phyloP scores from a whole-genome alignment of 2,888 invertebrate genomes.

The Drosophila putrida region DNA sequence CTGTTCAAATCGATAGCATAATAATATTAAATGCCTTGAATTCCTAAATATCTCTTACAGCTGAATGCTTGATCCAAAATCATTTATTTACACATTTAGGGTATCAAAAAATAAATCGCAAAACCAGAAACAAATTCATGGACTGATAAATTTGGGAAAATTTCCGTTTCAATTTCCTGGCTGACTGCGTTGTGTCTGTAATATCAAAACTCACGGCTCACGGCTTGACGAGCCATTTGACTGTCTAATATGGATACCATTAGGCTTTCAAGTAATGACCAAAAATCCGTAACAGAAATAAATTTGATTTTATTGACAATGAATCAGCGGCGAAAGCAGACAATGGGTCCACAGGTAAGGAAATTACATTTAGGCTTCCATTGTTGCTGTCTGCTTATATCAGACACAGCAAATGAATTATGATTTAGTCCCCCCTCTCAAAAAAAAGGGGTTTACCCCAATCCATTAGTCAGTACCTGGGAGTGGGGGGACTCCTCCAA shows the following conservation, averaged over 20 bases:
- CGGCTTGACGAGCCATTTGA: constrained; percentile 22
- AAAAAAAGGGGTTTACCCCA: constrained; percentile 23
- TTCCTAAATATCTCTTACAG: constrained; percentile 3
- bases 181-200: constrained; percentile 43
- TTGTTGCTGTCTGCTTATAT: constrained; percentile 28
- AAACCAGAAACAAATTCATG: constrained; percentile 25
- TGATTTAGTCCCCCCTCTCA: constrained; percentile 55
- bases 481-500: background rate
- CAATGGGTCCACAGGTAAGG: constrained; percentile 55
- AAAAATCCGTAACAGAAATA: constrained; percentile 70
- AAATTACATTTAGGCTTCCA: constrained; percentile 66
- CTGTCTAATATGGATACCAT: constrained; percentile 52
- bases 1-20: background rate
- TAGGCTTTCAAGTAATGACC: constrained; percentile 61
- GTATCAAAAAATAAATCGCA: constrained; percentile 17
- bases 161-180: constrained; percentile 72
- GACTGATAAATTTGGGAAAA: constrained; percentile 30
- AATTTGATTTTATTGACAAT: constrained; percentile 78
- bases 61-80: constrained; percentile 11
- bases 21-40: constrained; percentile 7
- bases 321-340: constrained; percentile 55
- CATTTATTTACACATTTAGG: constrained; percentile 12
- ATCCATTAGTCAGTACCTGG: background rate
- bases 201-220: constrained; percentile 48
- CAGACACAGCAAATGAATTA: constrained; percentile 61